Percentiles rank a stretch among this genome's conserved stretches.
phyloP scores from a whole-genome alignment of 2,113 vertebrate genomes.

The Myrmecobius fasciatus region DNA sequence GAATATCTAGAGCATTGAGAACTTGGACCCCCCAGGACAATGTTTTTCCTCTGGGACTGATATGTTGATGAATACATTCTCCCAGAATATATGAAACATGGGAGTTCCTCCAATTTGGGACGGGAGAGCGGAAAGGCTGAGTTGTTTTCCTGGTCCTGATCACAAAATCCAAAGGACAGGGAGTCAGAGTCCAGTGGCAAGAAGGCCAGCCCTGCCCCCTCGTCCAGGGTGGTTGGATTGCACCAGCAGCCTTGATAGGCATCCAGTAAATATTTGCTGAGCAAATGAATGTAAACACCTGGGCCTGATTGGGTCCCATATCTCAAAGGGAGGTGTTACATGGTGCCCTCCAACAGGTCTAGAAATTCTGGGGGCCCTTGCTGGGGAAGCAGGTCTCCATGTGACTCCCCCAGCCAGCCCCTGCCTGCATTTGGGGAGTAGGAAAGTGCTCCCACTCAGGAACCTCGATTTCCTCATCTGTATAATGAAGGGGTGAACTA shows the following conservation, averaged over 20 bases:
- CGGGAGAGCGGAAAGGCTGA: conserved; percentile 74
- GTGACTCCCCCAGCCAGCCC: background rate
- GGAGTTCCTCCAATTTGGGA: background rate
- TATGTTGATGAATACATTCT: background rate
- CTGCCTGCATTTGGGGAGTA: background rate
- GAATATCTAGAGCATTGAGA: background rate
- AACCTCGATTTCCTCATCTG: background rate
- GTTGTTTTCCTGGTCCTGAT: conserved; percentile 77
- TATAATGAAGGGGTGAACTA: background rate
- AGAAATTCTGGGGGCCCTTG: background rate
- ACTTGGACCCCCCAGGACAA: background rate
- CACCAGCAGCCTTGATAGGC: conserved; percentile 69
- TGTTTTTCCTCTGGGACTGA: background rate
- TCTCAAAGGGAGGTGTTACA: background rate
- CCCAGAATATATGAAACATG: background rate
- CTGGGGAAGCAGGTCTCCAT: background rate
- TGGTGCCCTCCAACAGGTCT: background rate
- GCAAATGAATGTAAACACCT: background rate
- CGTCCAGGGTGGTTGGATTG: conserved; percentile 75
- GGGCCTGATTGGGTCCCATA: background rate
- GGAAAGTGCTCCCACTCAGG: background rate
- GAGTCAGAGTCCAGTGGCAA: conserved; percentile 78
- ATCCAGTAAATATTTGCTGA: background rate
- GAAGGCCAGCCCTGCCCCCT: conserved; percentile 74
- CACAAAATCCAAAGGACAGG: conserved; percentile 76